Evolutionary conservation across 2,888 invertebrate species (phyloP).

Genomic region (Aphodius sticticus): DNA sequence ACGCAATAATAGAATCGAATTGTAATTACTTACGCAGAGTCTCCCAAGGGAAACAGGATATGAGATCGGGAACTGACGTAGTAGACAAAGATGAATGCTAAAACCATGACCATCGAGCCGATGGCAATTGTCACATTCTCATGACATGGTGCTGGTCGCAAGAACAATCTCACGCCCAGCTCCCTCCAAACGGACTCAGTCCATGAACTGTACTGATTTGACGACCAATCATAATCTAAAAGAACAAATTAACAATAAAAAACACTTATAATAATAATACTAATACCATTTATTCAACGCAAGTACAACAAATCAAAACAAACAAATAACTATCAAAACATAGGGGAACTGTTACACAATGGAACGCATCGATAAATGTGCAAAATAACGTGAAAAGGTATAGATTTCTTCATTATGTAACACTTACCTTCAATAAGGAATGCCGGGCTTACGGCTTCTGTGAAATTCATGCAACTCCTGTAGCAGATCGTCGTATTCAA

Average conservation of each 20-base stretch:
- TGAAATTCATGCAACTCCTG: slow-evolving; percentile 76
- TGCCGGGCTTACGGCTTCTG: slow-evolving; percentile 83
- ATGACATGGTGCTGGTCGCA: slow-evolving; percentile 71
- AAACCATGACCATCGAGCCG: slow-evolving; percentile 61
- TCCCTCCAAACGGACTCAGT: slow-evolving; percentile 86
- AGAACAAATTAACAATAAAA: slow-evolving; percentile 13
- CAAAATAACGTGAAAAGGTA: no score
- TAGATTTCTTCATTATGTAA: no score
- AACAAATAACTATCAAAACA: no score
- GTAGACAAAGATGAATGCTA: slow-evolving; percentile 64
- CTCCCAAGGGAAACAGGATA: slow-evolving; percentile 56
- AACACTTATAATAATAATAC: neutral
- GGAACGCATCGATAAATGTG: no score
- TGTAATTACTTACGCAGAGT: slow-evolving; percentile 29
- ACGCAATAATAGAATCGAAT: neutral
- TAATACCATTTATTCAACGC: neutral
- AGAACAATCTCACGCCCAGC: slow-evolving; percentile 79
- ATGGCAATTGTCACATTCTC: slow-evolving; percentile 65
- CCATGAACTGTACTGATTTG: slow-evolving; percentile 85
- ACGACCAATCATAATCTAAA: slow-evolving; percentile 66
- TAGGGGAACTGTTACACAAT: no score
- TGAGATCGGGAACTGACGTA: slow-evolving; percentile 63
- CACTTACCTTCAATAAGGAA: slow-evolving; percentile 73
- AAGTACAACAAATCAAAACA: no score
- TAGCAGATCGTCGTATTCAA: slow-evolving; percentile 74